Conservation (phyloP, 2,797 vertebrate genomes). For the Hippopotamyrus pictus region DNA sequence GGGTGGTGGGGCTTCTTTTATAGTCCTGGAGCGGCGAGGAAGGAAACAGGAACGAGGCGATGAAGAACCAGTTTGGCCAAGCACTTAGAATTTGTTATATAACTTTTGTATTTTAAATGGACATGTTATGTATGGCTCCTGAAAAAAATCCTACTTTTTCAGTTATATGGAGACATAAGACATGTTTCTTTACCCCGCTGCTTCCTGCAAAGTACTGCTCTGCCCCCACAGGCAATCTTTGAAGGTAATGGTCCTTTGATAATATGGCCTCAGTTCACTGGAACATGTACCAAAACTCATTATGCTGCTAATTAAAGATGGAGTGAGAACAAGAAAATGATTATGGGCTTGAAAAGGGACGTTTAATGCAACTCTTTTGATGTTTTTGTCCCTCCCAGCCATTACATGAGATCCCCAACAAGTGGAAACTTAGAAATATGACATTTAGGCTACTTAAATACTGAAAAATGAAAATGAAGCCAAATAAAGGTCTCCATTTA, state of each 20-base stretch:
- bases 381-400: background rate
- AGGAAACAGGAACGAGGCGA: background rate
- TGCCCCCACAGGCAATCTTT: slow-evolving; percentile 13
- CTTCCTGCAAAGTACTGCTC: background rate
- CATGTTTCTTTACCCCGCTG: background rate
- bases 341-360: slow-evolving; percentile 6
- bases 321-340: slow-evolving; percentile 16
- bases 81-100: background rate
- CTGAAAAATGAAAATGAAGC: background rate
- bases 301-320: slow-evolving; percentile 22
- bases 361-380: background rate
- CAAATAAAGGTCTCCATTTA: slow-evolving; percentile 2
- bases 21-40: background rate
- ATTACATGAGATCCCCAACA: background rate
- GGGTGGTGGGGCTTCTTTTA: background rate
- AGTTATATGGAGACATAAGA: background rate
- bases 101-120: background rate
- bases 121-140: background rate
- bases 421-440: slow-evolving; percentile 1
- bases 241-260: slow-evolving; percentile 27
- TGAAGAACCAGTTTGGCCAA: background rate
- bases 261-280: slow-evolving; percentile 11
- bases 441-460: background rate
- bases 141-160: background rate
- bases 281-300: slow-evolving; percentile 17